These are phyloP conservation scores for Paracentrotus lividus DNA, from an alignment of 53 echinoderm and acorn worm species.

Conservation along the genomic window DNA sequence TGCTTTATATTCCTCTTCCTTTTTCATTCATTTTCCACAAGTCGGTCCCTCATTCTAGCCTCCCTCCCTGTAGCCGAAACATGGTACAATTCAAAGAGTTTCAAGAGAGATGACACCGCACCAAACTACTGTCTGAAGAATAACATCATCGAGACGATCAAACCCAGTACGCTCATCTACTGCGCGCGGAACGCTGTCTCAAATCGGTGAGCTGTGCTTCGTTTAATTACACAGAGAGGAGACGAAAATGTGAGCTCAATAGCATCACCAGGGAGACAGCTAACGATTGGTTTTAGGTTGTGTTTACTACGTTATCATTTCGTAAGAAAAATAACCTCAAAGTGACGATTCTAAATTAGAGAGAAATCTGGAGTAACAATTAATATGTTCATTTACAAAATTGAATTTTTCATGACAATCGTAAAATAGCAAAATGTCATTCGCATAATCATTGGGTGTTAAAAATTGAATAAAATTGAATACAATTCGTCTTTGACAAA, in stretches of 20 bases:
- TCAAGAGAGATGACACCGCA: neutral
- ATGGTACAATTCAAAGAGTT: neutral
- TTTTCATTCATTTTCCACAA: no score
- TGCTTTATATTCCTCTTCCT: neutral
- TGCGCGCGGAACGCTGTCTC: conserved; percentile 22
- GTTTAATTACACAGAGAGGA: neutral
- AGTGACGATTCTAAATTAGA: no score
- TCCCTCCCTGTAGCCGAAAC: neutral
- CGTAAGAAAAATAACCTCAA: neutral
- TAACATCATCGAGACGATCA: neutral
- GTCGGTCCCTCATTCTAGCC: no score
- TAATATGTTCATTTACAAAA: no score
- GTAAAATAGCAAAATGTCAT: no score
- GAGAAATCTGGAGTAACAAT: no score
- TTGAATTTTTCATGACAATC: no score
- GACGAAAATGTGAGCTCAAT: neutral
- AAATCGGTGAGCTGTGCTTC: neutral
- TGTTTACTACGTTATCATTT: neutral
- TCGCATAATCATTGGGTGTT: no score
- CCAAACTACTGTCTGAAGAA: neutral
- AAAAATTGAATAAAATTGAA: no score
- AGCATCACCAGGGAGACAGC: neutral
- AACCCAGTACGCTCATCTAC: neutral
- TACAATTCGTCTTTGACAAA: no score
- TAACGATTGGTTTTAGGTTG: neutral